Percentiles rank a stretch among this genome's conserved stretches.
These are phyloP conservation scores for Cheilosia soror DNA, from an alignment of 2,888 invertebrate species.

Conservation along the genomic window DNA sequence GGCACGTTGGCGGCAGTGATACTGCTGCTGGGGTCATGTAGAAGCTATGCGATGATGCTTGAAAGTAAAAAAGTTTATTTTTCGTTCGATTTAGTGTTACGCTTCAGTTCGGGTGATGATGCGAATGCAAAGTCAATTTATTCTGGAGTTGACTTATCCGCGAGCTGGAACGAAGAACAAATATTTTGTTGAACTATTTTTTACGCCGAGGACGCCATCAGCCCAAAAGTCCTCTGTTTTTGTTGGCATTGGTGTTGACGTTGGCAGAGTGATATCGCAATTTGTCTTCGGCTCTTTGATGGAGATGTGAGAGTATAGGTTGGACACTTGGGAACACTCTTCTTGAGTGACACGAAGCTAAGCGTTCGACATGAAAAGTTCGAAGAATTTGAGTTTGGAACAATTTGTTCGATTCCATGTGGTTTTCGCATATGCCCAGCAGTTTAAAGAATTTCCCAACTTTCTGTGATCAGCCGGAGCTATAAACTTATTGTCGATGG, in stretches of 20 bases:
- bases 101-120: conserved; percentile 73
- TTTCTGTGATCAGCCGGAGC: no score
- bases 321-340: conserved; percentile 35
- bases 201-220: conserved; percentile 1
- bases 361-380: conserved; percentile 52
- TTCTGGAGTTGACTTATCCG: conserved; percentile 72
- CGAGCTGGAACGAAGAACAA: conserved; percentile 50
- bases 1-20: neutral
- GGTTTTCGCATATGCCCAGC: neutral
- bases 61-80: conserved; percentile 65
- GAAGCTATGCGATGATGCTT: conserved; percentile 41
- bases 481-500: no score
- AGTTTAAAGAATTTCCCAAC: no score
- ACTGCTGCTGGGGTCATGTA: conserved; percentile 1
- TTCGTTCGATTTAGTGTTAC: conserved; percentile 75
- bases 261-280: conserved; percentile 71
- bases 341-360: conserved; percentile 53
- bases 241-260: conserved; percentile 57
- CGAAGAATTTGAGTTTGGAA: conserved; percentile 25
- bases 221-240: conserved; percentile 24
- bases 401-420: neutral
- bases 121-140: conserved; percentile 76
- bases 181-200: conserved; percentile 51
- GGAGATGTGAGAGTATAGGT: conserved; percentile 23
- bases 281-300: conserved; percentile 70